Evolutionary conservation across 2,113 vertebrate species (phyloP).

Genomic region (Polypterus bichir): DNA sequence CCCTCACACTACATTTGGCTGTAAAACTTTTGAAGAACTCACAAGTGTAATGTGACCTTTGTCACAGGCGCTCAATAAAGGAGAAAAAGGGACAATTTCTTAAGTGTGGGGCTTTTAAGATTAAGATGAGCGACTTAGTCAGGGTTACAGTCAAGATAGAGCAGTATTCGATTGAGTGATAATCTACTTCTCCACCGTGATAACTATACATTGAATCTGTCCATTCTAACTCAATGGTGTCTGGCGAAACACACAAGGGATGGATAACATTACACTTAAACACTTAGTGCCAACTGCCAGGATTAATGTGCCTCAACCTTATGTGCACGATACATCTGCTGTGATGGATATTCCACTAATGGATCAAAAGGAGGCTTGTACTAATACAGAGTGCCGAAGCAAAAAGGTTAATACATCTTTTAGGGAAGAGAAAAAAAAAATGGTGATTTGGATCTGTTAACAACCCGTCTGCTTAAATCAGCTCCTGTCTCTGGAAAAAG

Average conservation of each 20-base stretch:
- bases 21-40: conserved; percentile 22
- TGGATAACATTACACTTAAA: conserved; percentile 57
- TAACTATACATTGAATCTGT: conserved; percentile 47
- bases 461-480: conserved; percentile 28
- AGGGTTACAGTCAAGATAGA: conserved; percentile 22
- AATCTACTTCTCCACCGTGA: conserved; percentile 46
- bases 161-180: conserved; percentile 35
- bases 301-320: conserved; percentile 49
- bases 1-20: conserved; percentile 13
- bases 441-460: conserved; percentile 41
- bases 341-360: conserved; percentile 58
- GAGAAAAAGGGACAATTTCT: conserved; percentile 13
- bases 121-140: conserved; percentile 27
- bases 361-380: conserved; percentile 56
- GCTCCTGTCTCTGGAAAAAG: conserved; percentile 17
- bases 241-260: conserved; percentile 44
- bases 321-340: conserved; percentile 42
- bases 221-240: conserved; percentile 39
- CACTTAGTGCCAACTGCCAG: conserved; percentile 46
- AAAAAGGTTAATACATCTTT: conserved; percentile 49
- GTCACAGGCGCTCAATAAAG: conserved; percentile 16
- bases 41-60: conserved; percentile 22
- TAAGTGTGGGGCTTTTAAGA: conserved; percentile 17
- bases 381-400: conserved; percentile 32
- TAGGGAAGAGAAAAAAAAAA: conserved; percentile 29